A percentile compares a stretch with the other conserved stretches of the same genome.
Evolutionary conservation across 2,797 vertebrate species (phyloP).

Genomic region (Graptemys geographica): DNA sequence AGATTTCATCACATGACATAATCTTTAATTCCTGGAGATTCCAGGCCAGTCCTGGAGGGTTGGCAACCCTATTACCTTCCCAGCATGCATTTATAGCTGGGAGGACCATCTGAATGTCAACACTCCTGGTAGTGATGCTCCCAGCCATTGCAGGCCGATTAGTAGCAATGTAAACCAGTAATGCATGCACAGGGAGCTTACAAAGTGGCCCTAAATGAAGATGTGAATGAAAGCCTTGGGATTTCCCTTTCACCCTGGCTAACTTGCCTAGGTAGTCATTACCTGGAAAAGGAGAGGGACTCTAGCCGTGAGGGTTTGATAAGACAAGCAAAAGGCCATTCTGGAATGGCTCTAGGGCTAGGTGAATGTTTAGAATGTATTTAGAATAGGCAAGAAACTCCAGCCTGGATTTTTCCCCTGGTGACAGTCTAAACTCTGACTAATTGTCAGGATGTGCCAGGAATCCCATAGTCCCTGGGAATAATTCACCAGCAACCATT

Average conservation of each 20-base stretch:
- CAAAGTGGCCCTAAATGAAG: background rate
- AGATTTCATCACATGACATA: no score
- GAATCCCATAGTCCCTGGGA: background rate
- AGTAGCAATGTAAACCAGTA: background rate
- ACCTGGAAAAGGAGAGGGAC: background rate
- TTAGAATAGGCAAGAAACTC: background rate
- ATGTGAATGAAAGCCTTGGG: background rate
- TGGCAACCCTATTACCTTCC: no score
- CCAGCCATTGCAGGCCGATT: background rate
- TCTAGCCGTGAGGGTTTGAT: background rate
- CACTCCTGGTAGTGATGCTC: background rate
- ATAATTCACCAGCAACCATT: background rate
- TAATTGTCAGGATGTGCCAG: background rate
- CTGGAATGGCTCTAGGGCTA: background rate
- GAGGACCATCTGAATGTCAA: background rate
- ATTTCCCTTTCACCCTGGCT: background rate
- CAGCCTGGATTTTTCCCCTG: slow-evolving; percentile 6
- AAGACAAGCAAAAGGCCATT: background rate
- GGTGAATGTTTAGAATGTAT: background rate
- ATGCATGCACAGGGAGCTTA: background rate
- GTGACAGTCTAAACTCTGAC: background rate
- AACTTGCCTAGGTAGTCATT: background rate
- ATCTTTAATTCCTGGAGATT: no score
- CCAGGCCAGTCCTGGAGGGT: no score
- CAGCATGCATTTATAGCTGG: no score